Evolutionary conservation across 1,140 invertebrate species (phyloP).

Genomic region (Neotoxoptera formosana): DNA sequence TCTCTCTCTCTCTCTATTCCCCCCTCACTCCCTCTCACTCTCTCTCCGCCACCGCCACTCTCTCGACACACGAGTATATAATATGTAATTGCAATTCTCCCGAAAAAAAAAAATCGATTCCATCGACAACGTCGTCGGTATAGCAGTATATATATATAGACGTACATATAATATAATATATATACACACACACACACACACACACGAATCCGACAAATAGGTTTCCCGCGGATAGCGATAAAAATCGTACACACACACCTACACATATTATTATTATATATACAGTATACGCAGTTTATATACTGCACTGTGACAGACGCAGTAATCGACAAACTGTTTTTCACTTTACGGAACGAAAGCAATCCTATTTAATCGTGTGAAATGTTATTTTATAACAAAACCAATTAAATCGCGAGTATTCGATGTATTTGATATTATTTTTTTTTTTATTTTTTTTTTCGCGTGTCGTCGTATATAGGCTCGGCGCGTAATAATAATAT

Average conservation of each 20-base stretch:
- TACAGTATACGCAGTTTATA: background rate
- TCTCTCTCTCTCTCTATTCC: too few relatives aligned
- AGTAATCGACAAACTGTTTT: constrained; percentile 15
- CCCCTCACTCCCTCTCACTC: background rate
- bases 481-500: too few relatives aligned
- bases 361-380: constrained; percentile 35
- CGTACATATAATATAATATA: background rate
- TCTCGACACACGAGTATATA: background rate
- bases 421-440: background rate
- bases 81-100: constrained; percentile 26
- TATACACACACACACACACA: background rate
- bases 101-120: constrained; percentile 27
- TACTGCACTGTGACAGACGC: constrained; percentile 26
- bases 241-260: background rate
- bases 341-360: constrained; percentile 21
- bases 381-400: constrained; percentile 34
- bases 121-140: background rate
- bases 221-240: constrained; percentile 39
- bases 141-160: too few relatives aligned
- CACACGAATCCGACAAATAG: constrained; percentile 25
- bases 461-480: background rate
- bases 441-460: constrained; percentile 1
- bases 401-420: constrained; percentile 9
- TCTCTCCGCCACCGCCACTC: background rate
- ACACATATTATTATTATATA: too few relatives aligned